phyloP scores from a whole-genome alignment of 2,113 vertebrate species.

The Festucalex cinctus region DNA sequence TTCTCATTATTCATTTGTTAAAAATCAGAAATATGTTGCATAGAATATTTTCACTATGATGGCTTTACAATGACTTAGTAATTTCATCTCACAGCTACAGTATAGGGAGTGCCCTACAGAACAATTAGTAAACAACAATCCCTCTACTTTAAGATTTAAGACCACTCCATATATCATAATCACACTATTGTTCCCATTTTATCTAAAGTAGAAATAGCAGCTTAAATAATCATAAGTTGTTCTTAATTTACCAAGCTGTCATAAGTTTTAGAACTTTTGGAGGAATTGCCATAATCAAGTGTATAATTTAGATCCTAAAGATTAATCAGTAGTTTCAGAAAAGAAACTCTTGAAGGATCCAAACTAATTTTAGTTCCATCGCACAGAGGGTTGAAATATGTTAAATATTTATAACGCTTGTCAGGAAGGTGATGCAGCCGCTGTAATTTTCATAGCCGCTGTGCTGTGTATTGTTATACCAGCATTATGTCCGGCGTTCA shows the following conservation, averaged over 20 bases:
- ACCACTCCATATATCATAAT: not conserved
- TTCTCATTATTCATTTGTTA: too few species aligned
- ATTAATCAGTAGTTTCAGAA: conserved; percentile 56
- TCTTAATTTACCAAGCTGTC: conserved; percentile 57
- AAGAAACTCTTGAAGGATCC: conserved; percentile 19
- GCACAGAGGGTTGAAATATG: conserved; percentile 20
- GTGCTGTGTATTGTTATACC: conserved; percentile 36
- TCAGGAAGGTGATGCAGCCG: conserved; percentile 22
- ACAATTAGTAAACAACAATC: not conserved
- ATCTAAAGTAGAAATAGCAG: conserved; percentile 11
- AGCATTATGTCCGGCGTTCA: conserved; percentile 45
- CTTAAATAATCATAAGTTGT: conserved; percentile 40
- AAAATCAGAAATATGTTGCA: too few species aligned
- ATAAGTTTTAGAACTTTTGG: conserved; percentile 39
- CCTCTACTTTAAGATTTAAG: not conserved
- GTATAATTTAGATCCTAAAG: conserved; percentile 16
- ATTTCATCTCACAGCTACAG: too few species aligned
- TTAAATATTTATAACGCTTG: conserved; percentile 31
- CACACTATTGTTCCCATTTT: conserved; percentile 18
- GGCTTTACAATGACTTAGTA: too few species aligned
- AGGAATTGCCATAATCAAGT: not conserved
- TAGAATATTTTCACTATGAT: too few species aligned
- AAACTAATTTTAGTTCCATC: conserved; percentile 14
- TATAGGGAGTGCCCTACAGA: not conserved
- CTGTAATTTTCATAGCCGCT: conserved; percentile 38